These are phyloP conservation scores for Electrona antarctica DNA, from an alignment of 2,113 vertebrate genomes.

Conservation along the genomic window DNA sequence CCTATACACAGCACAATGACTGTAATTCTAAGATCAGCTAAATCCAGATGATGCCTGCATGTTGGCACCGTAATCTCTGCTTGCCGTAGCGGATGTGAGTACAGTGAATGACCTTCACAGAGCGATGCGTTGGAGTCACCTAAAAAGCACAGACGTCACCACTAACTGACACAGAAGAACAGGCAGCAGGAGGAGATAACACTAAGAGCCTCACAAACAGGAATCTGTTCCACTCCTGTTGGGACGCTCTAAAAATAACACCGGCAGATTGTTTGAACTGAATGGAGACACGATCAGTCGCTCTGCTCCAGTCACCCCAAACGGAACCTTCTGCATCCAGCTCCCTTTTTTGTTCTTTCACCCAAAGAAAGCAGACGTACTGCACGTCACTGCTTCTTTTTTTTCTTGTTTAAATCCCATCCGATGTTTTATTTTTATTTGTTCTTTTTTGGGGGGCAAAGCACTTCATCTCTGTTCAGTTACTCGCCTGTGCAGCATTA, in stretches of 20 bases:
- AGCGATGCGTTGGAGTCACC: slow-evolving; percentile 44
- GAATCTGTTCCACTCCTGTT: slow-evolving; percentile 20
- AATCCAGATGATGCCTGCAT: slow-evolving; percentile 19
- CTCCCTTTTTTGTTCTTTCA: too few species aligned
- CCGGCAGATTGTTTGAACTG: slow-evolving; percentile 9
- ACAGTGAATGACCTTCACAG: slow-evolving; percentile 52
- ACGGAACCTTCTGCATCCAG: neutral
- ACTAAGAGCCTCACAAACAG: slow-evolving; percentile 30
- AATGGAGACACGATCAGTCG: slow-evolving; percentile 1
- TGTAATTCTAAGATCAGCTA: slow-evolving; percentile 15
- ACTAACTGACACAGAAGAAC: neutral
- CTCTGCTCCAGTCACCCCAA: neutral
- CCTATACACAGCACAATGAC: too few species aligned
- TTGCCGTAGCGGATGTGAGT: slow-evolving; percentile 3
- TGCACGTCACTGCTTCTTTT: too few species aligned
- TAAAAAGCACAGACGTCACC: slow-evolving; percentile 50
- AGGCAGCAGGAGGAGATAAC: slow-evolving; percentile 17
- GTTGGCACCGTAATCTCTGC: slow-evolving; percentile 37
- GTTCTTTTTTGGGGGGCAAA: too few species aligned
- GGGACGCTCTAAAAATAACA: slow-evolving; percentile 18
- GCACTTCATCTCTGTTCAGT: too few species aligned
- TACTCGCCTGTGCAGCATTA: too few species aligned
- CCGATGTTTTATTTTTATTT: too few species aligned
- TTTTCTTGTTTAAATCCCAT: too few species aligned
- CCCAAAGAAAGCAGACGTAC: too few species aligned